Percentiles rank a stretch among this genome's conserved stretches.
phyloP scores from a whole-genome alignment of 2,113 vertebrate species.

The Nicator chloris region DNA sequence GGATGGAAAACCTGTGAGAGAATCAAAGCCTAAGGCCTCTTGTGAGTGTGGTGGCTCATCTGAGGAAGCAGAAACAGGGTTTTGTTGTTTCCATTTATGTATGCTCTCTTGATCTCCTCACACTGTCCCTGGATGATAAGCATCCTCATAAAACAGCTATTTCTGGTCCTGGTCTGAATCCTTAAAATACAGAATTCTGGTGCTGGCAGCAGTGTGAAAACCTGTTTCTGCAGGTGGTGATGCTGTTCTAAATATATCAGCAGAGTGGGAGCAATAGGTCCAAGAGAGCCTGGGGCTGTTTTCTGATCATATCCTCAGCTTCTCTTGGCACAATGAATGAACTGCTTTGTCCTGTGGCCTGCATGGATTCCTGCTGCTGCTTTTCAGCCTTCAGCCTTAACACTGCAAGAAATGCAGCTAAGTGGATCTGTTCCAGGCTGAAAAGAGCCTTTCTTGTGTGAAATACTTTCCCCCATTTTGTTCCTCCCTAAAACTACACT shows the following conservation, averaged over 20 bases:
- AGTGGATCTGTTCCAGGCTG: background rate
- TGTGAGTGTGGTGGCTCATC: background rate
- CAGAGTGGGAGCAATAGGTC: conserved; percentile 19
- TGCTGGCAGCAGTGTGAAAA: conserved; percentile 14
- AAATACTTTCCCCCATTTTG: background rate
- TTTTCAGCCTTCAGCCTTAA: conserved; percentile 9
- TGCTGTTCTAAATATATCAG: conserved; percentile 15
- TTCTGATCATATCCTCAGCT: conserved; percentile 20
- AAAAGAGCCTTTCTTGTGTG: conserved; percentile 34
- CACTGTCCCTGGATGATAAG: background rate
- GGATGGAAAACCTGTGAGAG: background rate
- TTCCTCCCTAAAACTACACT: background rate
- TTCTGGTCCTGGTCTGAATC: background rate
- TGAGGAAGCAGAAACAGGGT: background rate
- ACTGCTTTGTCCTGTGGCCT: conserved; percentile 19
- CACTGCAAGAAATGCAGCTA: conserved; percentile 23
- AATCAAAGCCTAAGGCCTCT: background rate
- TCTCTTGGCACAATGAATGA: conserved; percentile 36
- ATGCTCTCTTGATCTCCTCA: background rate
- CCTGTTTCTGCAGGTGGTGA: conserved; percentile 35
- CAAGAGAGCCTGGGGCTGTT: background rate
- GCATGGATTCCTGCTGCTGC: conserved; percentile 25
- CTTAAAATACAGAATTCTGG: background rate
- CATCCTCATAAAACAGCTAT: background rate
- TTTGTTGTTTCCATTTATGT: background rate